Percentiles rank a stretch among this genome's conserved stretches.
phyloP scores from a whole-genome alignment of 2,113 vertebrate genomes.

The Malurus elegans region DNA sequence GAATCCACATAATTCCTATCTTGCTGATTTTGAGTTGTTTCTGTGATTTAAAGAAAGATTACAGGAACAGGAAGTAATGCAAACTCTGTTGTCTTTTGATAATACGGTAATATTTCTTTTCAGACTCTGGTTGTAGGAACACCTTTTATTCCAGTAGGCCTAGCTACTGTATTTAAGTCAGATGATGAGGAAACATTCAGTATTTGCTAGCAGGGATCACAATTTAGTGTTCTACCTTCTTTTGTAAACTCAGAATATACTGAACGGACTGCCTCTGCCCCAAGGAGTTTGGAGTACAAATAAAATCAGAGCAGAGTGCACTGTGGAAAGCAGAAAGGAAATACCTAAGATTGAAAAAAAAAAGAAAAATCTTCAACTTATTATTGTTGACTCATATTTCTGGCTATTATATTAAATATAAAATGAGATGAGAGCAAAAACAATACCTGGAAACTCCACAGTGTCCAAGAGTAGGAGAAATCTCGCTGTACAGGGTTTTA shows the following conservation, averaged over 20 bases:
- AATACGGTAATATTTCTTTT: background rate
- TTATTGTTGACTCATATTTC: slow-evolving; percentile 66
- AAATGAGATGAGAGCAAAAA: slow-evolving; percentile 45
- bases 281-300: background rate
- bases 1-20: background rate
- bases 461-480: slow-evolving; percentile 24
- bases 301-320: background rate
- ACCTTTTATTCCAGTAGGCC: background rate
- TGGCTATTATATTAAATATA: slow-evolving; percentile 58
- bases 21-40: background rate
- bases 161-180: background rate
- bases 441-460: slow-evolving; percentile 57
- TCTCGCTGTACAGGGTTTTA: background rate
- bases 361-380: background rate
- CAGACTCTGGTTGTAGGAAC: background rate
- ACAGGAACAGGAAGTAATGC: background rate
- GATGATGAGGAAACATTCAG: fast-evolving
- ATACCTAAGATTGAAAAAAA: background rate
- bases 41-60: background rate
- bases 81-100: background rate
- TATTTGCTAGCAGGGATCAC: background rate
- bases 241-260: background rate
- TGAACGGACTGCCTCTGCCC: background rate
- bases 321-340: slow-evolving; percentile 38
- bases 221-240: background rate